A percentile compares a stretch with the other conserved stretches of the same genome.
These are phyloP conservation scores for Percopsis transmontana DNA, from an alignment of 2,113 vertebrate species.

Conservation along the genomic window DNA sequence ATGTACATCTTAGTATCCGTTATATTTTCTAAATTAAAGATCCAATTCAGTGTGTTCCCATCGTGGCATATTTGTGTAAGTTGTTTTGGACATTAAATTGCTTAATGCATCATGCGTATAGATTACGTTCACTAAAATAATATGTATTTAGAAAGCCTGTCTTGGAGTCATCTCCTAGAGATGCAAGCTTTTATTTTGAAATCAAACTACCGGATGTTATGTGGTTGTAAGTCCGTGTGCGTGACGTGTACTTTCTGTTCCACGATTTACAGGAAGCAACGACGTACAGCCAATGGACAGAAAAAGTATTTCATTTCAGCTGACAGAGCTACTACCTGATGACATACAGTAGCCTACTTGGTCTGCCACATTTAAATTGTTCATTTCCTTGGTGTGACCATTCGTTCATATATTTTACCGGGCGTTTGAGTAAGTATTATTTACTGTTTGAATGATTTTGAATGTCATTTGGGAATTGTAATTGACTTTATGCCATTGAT, in stretches of 20 bases:
- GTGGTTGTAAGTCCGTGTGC: fast-evolving
- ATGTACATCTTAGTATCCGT: not conserved
- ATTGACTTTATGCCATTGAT: not conserved
- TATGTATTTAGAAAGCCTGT: fast-evolving
- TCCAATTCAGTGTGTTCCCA: fast-evolving
- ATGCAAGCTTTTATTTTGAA: slow-evolving; percentile 56
- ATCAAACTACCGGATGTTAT: fast-evolving
- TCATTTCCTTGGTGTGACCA: not conserved
- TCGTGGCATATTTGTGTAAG: not conserved
- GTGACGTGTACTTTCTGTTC: slow-evolving; percentile 40
- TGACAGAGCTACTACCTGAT: slow-evolving; percentile 2
- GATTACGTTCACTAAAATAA: fast-evolving
- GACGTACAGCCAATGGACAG: slow-evolving; percentile 37
- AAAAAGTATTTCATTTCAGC: slow-evolving; percentile 13
- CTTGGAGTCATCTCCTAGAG: fast-evolving
- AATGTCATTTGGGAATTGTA: not conserved
- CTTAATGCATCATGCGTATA: not conserved
- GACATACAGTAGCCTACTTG: not conserved
- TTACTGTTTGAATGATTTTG: not conserved
- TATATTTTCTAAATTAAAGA: slow-evolving; percentile 44
- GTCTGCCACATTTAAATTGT: not conserved
- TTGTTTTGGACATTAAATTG: not conserved
- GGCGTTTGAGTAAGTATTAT: slow-evolving; percentile 38
- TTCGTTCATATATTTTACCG: not conserved
- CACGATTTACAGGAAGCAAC: slow-evolving; percentile 67